Evolutionary conservation across 2,113 vertebrate species (phyloP), one percentile per base, ranked within the genome.

Genomic region (Bujurquina vittata): DNA sequence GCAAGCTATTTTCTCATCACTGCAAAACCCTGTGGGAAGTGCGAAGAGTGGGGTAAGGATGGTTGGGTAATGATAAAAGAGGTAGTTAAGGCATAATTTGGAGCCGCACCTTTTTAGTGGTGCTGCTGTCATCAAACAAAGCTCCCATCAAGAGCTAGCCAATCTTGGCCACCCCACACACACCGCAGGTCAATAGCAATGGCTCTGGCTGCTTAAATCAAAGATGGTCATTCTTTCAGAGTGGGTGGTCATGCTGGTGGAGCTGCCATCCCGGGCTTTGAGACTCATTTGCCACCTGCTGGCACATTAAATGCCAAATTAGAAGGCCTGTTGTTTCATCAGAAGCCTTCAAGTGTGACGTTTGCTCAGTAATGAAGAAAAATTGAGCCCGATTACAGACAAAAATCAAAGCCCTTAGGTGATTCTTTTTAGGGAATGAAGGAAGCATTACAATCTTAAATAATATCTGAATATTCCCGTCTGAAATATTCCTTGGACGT

Each of bases 281-380:
- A 87, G 87, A 87, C 81, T 91, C 86, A 91, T 93, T 93, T 91
- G 75, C 91, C 90, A 88, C 90, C 90, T 90, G 90, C 93, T 85
- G 93, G 74, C 72, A 76, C 81, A 87, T 88, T 90, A 90, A 87
- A 86, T 92, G 90, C 89, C 92, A 92, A 92, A 92, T 94, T 91
- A 90, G 88, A 80, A 81, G 79, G 86, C 89, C 84, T 90, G 87
- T 88, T 89, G 91, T 93, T 92, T 92, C 81, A 86, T 93, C 90
- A 84, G 58, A 85, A 78, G 73, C 72, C 75, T 79, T 58, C 20
- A 33, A 84, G 57, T 83, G 63, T 54, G 75, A 86, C 11, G 52
- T 77, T 89, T 88, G 56, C 77, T 84, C 78, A 18, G 84, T 46
- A 81, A 69, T 78, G 33, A 84, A 52, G 80, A 80, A 84, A 89